phyloP scores from a whole-genome alignment of 2,797 vertebrate species.

The Caiman crocodilus region DNA sequence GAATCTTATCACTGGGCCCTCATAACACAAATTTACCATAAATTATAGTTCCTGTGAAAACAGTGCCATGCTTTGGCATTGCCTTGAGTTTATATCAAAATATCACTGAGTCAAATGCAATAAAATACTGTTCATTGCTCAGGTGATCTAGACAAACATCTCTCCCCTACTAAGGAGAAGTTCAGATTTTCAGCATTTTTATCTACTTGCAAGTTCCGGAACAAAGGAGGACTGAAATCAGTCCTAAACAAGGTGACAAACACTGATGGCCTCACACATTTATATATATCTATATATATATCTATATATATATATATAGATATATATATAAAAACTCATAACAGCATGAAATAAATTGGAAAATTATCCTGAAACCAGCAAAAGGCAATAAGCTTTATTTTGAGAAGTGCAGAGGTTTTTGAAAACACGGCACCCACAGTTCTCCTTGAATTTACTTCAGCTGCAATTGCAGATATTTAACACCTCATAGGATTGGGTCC shows the following conservation, averaged over 20 bases:
- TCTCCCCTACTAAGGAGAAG: not conserved
- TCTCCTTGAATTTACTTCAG: not conserved
- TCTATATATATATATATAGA: no score
- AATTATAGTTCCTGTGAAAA: not conserved
- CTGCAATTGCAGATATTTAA: not conserved
- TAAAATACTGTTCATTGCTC: not conserved
- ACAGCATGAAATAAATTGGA: not conserved
- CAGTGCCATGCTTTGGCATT: not conserved
- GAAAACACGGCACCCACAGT: not conserved
- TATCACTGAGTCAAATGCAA: not conserved
- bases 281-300: no score
- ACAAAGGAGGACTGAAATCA: not conserved
- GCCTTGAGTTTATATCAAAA: not conserved
- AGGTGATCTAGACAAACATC: not conserved
- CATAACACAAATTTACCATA: not conserved
- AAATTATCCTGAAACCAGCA: not conserved
- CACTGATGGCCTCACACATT: not conserved
- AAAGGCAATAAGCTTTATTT: not conserved
- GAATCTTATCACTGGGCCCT: no score
- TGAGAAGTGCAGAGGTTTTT: not conserved
- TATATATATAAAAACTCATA: not conserved
- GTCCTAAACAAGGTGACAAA: not conserved
- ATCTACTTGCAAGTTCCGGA: not conserved
- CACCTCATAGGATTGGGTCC: not conserved
- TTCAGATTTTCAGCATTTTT: not conserved